Base-by-base conservation (phyloP, 2,888 invertebrate genomes). In the Melangyna quadrimaculata region DNA sequence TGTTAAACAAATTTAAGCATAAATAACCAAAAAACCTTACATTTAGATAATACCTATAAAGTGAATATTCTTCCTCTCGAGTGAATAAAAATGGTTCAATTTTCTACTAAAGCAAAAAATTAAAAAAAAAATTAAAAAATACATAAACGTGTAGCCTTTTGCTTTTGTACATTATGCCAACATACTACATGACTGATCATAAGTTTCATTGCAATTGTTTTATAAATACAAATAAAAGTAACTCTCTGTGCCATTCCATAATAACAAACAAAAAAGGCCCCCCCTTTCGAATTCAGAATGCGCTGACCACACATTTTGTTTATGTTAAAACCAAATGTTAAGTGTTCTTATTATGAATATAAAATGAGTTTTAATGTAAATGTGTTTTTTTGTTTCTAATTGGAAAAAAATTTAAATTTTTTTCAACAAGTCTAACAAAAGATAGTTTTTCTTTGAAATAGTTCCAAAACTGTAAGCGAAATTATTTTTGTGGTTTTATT, bases 251-350 rank as follows among this genome's bases (percentile, higher is more conserved):
- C 67, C 65, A 78, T 67, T 59, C 57, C 72, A 24, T 45, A 24
- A 7, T 6, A 14, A 51, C 12, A 8, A 43, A 17, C 17, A 17
- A 48, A 51, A 51, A 51, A 27, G 7, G 6, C 24, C 12, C 35
- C 37, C 12, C 14, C 51, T 78, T 72, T 22, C 37, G 45, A 71
- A 35, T 63, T 14, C 22, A 63, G 24, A 43, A 63, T 27, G 14
- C 27, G 59, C 59, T 72, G 32, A 67, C 78, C 78, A 10, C 78
- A 57, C n/a, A n/a, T n/a, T n/a, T n/a, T 63, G 51, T 78, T 63
- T 45, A 57, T 55, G 51, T n/a, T n/a, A 19, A 48, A 57, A 17
- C 55, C 43, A 37, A 63, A 43, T 53, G 55, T 78, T 63, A 55
- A 35, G 12, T 57, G 29, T 22, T 55, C 27, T 35, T 53, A 22